Base-by-base conservation (phyloP, 2,888 invertebrate species). In the Ormyrus pomaceus region DNA sequence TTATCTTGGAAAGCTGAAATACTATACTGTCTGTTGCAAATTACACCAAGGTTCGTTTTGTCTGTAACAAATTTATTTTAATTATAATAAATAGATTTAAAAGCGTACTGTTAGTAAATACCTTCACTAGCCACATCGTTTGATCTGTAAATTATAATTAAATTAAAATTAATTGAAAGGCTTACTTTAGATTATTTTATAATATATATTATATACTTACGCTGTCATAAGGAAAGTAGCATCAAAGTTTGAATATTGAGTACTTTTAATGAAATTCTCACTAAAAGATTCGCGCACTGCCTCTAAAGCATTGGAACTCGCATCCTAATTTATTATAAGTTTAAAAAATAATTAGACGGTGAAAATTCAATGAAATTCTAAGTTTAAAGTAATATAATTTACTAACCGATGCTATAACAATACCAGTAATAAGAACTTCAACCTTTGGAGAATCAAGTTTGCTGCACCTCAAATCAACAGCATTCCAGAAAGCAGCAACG, bases 401-500 rank as follows among this genome's bases (percentile, higher is more conserved):
- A 46, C 62, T 61, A 6, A 72, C 71, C 34, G 50, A 9, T 2
- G 45, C 61, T 8, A 72, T 72, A 2, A 72, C 45, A 13, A 72
- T 51, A 51, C 71, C 71, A 51, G 71, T 72, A n/a, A 62, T 19
- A 8, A 51, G 11, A 45, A 53, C 34, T 53, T 72, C 53, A 8
- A 72, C 34, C 8, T 72, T 51, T n/a, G 53, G 51, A 6, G 34
- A 6, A 8, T 61, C 19, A 5, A 72, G 51, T 48, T 72, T 72
- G 59, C 34, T 51, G 53, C 86, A 89, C 58, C 87, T 85, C 65
- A 89, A 85, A 72, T 89, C 88, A 0, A 89, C 86, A 7, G 85
- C 89, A 64, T 87, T 86, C 86, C 87, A 88, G 64, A 87, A 88
- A 0, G 88, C 83, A 9, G 87, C 50, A 6, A 87, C 74, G 74